Conservation (phyloP, 2,113 vertebrate genomes). For the Trogon melanurus region DNA sequence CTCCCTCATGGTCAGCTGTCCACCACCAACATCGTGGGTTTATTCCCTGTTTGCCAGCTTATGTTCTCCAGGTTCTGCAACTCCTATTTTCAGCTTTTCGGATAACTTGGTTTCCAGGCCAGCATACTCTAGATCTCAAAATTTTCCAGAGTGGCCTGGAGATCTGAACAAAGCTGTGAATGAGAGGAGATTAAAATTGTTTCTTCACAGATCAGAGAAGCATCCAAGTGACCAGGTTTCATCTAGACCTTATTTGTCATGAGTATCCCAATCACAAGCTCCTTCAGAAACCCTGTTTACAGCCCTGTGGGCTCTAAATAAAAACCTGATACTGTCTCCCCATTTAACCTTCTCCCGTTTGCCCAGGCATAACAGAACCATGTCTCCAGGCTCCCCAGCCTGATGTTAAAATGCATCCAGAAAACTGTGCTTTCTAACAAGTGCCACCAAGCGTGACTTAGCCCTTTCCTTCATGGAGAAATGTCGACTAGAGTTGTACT, state of each 20-base stretch:
- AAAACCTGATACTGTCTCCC: not conserved
- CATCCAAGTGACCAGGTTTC: not conserved
- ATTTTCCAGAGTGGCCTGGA: not conserved
- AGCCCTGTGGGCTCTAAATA: not conserved
- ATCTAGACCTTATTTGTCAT: not conserved
- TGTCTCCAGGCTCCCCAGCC: not conserved
- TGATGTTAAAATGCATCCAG: not conserved
- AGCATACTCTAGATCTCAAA: not conserved
- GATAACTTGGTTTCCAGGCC: not conserved
- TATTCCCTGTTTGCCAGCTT: not conserved
- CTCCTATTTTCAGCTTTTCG: not conserved
- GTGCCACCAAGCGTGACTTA: slow-evolving; percentile 36
- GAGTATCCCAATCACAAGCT: not conserved
- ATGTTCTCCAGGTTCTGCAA: not conserved
- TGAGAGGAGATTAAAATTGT: not conserved
- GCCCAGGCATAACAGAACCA: not conserved
- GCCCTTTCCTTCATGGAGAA: slow-evolving; percentile 45
- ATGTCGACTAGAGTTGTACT: slow-evolving; percentile 31
- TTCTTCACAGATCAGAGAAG: not conserved
- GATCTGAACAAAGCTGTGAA: not conserved
- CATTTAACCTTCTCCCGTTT: not conserved
- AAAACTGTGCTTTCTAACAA: slow-evolving; percentile 11
- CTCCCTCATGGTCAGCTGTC: not conserved
- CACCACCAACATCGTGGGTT: accelerated
- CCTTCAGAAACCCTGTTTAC: not conserved